These are phyloP conservation scores for Mormyrus lacerda DNA, from an alignment of 2,113 vertebrate genomes.

Conservation along the genomic window DNA sequence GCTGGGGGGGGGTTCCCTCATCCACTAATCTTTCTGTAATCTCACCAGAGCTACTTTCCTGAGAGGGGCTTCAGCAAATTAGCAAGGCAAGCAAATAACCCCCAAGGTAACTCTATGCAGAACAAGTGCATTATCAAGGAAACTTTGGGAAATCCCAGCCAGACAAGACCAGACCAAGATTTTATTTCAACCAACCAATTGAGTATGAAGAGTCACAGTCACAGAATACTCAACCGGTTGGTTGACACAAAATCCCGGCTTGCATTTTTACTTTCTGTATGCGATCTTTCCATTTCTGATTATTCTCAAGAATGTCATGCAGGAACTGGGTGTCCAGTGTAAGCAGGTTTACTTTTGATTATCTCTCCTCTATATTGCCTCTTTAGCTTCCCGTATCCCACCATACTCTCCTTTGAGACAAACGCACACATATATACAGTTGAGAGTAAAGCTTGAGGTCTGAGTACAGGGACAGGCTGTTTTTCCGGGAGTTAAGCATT, in stretches of 20 bases:
- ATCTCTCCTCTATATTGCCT: not conserved
- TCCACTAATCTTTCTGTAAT: slow-evolving; percentile 8
- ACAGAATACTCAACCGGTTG: no score
- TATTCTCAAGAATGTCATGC: not conserved
- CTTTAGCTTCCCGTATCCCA: not conserved
- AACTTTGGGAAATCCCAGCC: not conserved
- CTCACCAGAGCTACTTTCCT: not conserved
- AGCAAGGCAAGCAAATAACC: not conserved
- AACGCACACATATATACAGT: not conserved
- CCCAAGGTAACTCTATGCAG: not conserved
- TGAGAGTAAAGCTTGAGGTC: not conserved
- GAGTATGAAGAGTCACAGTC: no score
- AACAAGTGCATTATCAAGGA: slow-evolving; percentile 9
- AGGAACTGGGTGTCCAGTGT: not conserved
- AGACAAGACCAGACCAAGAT: not conserved
- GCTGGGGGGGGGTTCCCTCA: not conserved
- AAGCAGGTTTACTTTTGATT: not conserved
- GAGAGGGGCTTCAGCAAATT: not conserved
- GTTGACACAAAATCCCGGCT: no score
- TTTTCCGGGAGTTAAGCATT: not conserved
- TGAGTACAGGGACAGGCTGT: not conserved
- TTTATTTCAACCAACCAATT: no score
- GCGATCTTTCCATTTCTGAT: not conserved
- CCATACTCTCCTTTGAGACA: not conserved
- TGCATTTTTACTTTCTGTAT: no score